phyloP scores from a whole-genome alignment of 92 coral and sea anemone species.

The Paramuricea clavata region DNA sequence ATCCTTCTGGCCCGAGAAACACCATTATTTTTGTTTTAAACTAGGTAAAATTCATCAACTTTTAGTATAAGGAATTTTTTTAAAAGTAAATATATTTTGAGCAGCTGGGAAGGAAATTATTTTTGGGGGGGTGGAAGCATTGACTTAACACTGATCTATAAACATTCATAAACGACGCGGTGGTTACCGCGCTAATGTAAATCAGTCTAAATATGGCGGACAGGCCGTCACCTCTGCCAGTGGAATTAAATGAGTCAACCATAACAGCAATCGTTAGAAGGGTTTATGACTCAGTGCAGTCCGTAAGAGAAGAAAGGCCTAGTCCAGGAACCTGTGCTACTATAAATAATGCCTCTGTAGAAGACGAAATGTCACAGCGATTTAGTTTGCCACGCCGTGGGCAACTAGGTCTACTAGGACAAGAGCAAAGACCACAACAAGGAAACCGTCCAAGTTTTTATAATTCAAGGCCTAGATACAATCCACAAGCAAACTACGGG shows the following conservation, averaged over 20 bases:
- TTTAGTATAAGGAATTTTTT: no score
- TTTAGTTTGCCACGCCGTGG: slow-evolving; percentile 17
- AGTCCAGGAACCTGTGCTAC: background rate
- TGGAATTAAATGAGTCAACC: slow-evolving; percentile 25
- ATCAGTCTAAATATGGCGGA: slow-evolving; percentile 26
- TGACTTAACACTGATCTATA: no score
- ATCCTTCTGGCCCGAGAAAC: no score
- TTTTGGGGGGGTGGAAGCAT: no score
- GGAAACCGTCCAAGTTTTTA: background rate
- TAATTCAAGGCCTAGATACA: background rate
- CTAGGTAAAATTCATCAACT: no score
- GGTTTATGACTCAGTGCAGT: slow-evolving; percentile 18
- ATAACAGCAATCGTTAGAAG: slow-evolving; percentile 15
- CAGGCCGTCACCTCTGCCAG: background rate
- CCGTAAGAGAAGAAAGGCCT: background rate
- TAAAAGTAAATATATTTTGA: no score
- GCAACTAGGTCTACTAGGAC: no score
- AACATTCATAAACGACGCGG: no score
- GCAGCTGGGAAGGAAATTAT: no score
- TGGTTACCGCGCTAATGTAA: no score
- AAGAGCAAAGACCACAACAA: background rate
- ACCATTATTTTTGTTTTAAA: no score
- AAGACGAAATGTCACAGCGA: slow-evolving; percentile 4
- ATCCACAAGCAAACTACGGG: slow-evolving; percentile 7
- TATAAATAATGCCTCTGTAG: background rate